Base-by-base conservation (phyloP, 2,113 vertebrate genomes). In the Pomatorhinus ruficollis region DNA sequence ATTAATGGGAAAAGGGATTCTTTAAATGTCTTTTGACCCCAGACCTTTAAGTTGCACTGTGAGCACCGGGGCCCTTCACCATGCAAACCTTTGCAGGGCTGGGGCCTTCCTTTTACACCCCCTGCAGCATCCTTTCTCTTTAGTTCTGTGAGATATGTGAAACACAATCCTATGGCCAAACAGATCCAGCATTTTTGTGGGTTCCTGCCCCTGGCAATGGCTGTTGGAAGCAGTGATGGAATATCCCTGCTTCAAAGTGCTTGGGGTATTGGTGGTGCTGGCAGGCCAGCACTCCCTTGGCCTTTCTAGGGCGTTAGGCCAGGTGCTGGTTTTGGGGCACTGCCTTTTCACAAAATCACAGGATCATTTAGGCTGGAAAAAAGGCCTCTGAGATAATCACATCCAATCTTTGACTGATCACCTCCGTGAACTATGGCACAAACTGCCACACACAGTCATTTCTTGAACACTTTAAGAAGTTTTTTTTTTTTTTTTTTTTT, bases 131-230 rank as follows among this genome's bases (percentile, higher is more conserved):
- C 74, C 65, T 56, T 81, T 53, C 25, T 49, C 28, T 45, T 90
- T 0, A 8, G 1, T 45, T 74, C 52, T 57, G 9, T 27, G 39
- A 22, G 50, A 39, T 70, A 5, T 0, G 0, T 1, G 3, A 89
- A 83, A 33, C 30, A 8, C 24, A 5, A 56, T 52, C 31, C 28
- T 13, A 2, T 3, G 13, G 42, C 25, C 16, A 37, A 77, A 49
- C 30, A 89, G 64, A 70, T 35, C 6, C 28, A 65, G 35, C 6
- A 23, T 49, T 92, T 87, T 42, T 66, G 20, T 66, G 39, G 6
- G 31, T 71, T 35, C 14, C 28, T 19, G 11, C 11, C 9, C 12
- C 39, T 49, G 12, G 17, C 13, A 21, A 31, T 25, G 42, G 6
- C 20, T 81, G 37, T 69, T 10, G 10, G 61, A 57, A 70, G 23